phyloP scores from a whole-genome alignment of 1,140 invertebrate species.

The Drosophila sulfurigaster region DNA sequence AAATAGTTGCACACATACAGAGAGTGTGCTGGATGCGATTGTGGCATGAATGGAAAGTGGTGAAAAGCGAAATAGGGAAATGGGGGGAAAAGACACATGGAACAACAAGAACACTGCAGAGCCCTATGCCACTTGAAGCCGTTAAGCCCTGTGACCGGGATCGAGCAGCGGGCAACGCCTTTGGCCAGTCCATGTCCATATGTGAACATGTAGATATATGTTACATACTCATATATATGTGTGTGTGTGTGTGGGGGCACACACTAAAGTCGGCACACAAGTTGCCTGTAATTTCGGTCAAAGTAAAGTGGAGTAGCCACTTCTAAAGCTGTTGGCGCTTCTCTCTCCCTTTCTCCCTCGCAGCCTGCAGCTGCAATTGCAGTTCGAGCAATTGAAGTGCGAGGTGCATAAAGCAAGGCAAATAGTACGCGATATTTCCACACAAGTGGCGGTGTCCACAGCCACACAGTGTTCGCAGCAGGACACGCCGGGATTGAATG shows the following conservation, averaged over 20 bases:
- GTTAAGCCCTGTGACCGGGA: conserved; percentile 30
- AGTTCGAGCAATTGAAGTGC: conserved; percentile 17
- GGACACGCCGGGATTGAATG: conserved; percentile 17
- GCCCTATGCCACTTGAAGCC: conserved; percentile 49
- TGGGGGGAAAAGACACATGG: conserved; percentile 45
- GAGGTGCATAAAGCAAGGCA: conserved; percentile 50
- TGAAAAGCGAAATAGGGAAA: neutral
- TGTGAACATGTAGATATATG: conserved; percentile 9
- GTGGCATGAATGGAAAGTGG: conserved; percentile 34
- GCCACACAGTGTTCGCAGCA: neutral
- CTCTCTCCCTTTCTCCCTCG: conserved; percentile 15
- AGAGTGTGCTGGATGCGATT: conserved; percentile 19
- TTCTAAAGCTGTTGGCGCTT: conserved; percentile 11
- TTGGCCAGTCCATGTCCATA: conserved; percentile 17
- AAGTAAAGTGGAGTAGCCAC: conserved; percentile 50
- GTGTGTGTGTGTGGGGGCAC: neutral
- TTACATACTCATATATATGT: neutral
- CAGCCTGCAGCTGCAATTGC: neutral
- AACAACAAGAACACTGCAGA: conserved; percentile 7
- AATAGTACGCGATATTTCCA: conserved; percentile 73
- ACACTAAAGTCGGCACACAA: conserved; percentile 15
- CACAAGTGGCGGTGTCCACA: conserved; percentile 29
- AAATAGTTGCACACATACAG: conserved; percentile 44
- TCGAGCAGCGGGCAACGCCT: conserved; percentile 32
- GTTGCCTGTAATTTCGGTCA: conserved; percentile 47